phyloP scores from a whole-genome alignment of 2,888 invertebrate genomes.

The Aplocera efformata region DNA sequence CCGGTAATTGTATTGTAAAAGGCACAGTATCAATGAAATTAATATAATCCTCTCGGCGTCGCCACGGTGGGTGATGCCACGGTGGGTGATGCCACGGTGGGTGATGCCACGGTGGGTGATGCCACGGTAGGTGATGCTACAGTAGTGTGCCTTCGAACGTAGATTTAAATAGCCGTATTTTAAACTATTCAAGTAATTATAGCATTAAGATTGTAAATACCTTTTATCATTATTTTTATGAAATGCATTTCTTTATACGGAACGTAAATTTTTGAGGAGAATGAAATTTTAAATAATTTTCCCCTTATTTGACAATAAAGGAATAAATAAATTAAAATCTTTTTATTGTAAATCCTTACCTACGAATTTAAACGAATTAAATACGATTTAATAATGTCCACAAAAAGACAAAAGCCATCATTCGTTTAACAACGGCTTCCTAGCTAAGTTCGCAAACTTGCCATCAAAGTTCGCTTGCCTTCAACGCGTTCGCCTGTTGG shows the following conservation, averaged over 20 bases:
- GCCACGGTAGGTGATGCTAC: slow-evolving; percentile 37
- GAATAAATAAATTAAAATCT: slow-evolving; percentile 64
- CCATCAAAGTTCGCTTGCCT: no score
- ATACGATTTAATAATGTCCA: no score
- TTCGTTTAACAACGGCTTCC: no score
- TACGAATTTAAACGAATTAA: neutral
- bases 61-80: no score
- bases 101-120: slow-evolving; percentile 34
- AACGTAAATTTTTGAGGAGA: slow-evolving; percentile 64
- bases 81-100: slow-evolving; percentile 36
- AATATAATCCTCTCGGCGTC: slow-evolving; percentile 4
- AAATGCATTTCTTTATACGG: slow-evolving; percentile 77
- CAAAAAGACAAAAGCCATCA: no score
- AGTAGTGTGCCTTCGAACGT: slow-evolving; percentile 57
- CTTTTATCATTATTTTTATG: slow-evolving; percentile 73
- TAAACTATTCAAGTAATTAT: slow-evolving; percentile 48
- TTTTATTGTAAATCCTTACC: slow-evolving; percentile 28
- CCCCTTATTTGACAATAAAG: slow-evolving; percentile 77
- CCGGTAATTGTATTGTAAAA: slow-evolving; percentile 21
- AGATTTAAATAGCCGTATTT: slow-evolving; percentile 58
- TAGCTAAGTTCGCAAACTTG: no score
- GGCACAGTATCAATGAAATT: slow-evolving; percentile 36
- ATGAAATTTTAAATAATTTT: slow-evolving; percentile 73
- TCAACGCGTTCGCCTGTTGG: no score
- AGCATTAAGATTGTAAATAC: slow-evolving; percentile 67